phyloP scores from a whole-genome alignment of 2,113 vertebrate genomes.

The Mixornis gularis region DNA sequence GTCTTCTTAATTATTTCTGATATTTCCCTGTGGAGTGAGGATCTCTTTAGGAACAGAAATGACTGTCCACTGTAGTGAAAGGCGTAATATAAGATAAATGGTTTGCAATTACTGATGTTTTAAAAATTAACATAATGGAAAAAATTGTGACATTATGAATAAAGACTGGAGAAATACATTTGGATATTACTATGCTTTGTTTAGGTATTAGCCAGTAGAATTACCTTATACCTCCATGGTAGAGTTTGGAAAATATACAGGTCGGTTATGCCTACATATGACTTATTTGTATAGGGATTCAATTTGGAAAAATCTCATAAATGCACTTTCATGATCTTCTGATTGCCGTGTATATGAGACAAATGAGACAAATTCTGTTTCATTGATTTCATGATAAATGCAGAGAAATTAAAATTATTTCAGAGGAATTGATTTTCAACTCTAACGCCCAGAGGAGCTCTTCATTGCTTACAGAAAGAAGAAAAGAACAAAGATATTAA shows the following conservation, averaged over 20 bases:
- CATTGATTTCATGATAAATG: constrained; percentile 43
- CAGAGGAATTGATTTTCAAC: constrained; percentile 31
- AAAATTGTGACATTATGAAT: background rate
- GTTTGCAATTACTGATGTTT: background rate
- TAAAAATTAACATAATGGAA: background rate
- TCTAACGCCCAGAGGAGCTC: constrained; percentile 1
- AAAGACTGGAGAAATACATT: background rate
- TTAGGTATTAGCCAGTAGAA: background rate
- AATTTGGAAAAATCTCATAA: constrained; percentile 18
- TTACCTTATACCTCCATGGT: background rate
- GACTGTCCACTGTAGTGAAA: constrained; percentile 5
- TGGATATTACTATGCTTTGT: background rate
- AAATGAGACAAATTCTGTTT: constrained; percentile 29
- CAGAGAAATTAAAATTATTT: constrained; percentile 38
- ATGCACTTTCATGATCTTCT: background rate
- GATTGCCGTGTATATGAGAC: constrained; percentile 3
- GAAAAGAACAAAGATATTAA: constrained; percentile 40
- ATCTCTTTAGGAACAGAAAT: constrained; percentile 33
- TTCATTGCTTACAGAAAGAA: constrained; percentile 15
- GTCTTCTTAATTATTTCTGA: constrained; percentile 58
- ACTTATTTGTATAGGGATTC: background rate
- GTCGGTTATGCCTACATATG: background rate
- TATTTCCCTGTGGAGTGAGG: constrained; percentile 40
- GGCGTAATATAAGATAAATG: background rate
- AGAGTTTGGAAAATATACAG: background rate